phyloP scores from a whole-genome alignment of 2,797 vertebrate genomes.

The Aeoliscus strigatus region DNA sequence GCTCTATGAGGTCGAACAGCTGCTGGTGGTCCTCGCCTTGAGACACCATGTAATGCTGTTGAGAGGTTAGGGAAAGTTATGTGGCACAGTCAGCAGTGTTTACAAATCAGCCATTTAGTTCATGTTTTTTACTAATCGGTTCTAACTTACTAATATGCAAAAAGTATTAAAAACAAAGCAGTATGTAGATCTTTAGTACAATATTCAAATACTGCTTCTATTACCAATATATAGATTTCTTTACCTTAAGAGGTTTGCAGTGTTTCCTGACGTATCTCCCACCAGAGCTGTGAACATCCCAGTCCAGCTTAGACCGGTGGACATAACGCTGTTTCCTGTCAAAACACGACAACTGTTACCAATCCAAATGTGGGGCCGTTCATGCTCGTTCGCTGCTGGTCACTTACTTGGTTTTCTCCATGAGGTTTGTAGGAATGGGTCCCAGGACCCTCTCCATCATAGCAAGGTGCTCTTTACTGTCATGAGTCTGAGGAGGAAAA shows the following conservation, averaged over 20 bases:
- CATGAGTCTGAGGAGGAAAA: constrained; percentile 76
- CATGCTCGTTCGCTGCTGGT: no score
- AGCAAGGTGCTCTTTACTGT: constrained; percentile 91
- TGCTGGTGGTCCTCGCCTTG: constrained; percentile 74
- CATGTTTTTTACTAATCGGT: no score
- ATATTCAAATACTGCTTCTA: not conserved
- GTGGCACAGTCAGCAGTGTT: no score
- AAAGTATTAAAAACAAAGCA: no score
- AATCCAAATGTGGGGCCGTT: no score
- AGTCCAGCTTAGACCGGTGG: constrained; percentile 76
- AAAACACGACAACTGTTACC: no score
- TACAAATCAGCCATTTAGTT: no score
- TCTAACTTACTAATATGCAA: no score
- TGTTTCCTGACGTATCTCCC: constrained; percentile 80
- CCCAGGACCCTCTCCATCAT: constrained; percentile 97
- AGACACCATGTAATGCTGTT: constrained; percentile 81
- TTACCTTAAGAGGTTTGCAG: constrained; percentile 85
- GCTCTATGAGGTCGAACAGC: constrained; percentile 84
- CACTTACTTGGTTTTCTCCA: constrained; percentile 82
- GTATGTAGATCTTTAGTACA: no score
- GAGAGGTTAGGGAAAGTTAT: not conserved
- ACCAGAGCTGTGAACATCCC: constrained; percentile 79
- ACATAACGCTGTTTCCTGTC: constrained; percentile 82
- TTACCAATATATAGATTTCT: no score
- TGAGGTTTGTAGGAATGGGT: constrained; percentile 79